phyloP scores from a whole-genome alignment of 2,888 invertebrate genomes.

The Zele albiditarsus region DNA sequence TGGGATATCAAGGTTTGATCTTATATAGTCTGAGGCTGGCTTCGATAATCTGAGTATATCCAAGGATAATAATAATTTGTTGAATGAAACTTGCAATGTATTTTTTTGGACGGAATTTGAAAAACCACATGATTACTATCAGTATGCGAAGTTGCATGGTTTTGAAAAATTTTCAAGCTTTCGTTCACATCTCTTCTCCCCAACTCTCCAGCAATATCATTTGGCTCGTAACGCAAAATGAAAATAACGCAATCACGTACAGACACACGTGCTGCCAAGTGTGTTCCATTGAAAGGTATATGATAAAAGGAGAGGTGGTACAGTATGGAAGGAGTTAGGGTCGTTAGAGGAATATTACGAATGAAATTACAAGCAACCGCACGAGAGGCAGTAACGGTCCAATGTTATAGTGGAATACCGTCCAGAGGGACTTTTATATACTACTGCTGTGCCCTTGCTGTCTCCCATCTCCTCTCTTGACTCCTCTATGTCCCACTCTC shows the following conservation, averaged over 20 bases:
- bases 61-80: neutral
- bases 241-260: conserved; percentile 8
- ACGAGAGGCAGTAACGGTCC: conserved; percentile 48
- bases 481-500: conserved; percentile 20
- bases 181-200: neutral
- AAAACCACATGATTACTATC: neutral
- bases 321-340: conserved; percentile 11
- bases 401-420: conserved; percentile 50
- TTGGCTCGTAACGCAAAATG: neutral
- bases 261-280: conserved; percentile 13
- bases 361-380: conserved; percentile 62
- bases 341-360: conserved; percentile 55
- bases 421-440: conserved; percentile 59
- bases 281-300: neutral
- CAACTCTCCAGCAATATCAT: neutral
- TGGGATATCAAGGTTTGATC: too few species aligned
- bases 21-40: too few species aligned
- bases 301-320: neutral
- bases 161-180: neutral
- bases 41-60: too few species aligned
- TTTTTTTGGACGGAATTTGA: neutral
- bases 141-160: neutral
- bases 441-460: conserved; percentile 44
- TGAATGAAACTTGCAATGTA: neutral
- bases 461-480: conserved; percentile 18